A percentile compares a stretch with the other conserved stretches of the same genome.
These are phyloP conservation scores for Tupaia tana DNA, from an alignment of 2,113 vertebrate species.

Conservation along the genomic window DNA sequence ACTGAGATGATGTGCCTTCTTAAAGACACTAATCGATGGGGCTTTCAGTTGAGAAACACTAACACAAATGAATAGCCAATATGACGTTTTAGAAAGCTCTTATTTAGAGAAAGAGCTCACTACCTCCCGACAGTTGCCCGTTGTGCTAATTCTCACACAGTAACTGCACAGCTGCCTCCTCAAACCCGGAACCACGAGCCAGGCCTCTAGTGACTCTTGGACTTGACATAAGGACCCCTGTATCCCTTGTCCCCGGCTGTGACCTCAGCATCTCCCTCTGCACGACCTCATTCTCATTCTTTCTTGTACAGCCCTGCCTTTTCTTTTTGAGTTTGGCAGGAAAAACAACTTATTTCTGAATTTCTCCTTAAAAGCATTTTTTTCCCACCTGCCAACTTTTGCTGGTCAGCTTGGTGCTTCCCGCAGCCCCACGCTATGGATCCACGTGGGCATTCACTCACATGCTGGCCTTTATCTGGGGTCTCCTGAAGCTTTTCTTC, in stretches of 20 bases:
- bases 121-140: background rate
- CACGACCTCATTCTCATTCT: rapidly evolving
- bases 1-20: background rate
- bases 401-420: background rate
- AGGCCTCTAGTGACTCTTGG: background rate
- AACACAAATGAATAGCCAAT: background rate
- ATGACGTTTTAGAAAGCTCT: constrained; percentile 6
- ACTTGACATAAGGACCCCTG: background rate
- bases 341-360: background rate
- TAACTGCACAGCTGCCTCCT: background rate
- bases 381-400: background rate
- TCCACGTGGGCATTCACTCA: background rate
- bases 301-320: background rate
- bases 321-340: background rate
- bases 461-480: background rate
- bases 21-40: background rate
- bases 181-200: rapidly evolving
- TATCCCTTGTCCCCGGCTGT: background rate
- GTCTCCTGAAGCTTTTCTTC: background rate
- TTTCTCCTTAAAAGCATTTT: background rate
- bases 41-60: constrained; percentile 11
- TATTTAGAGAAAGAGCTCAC: background rate
- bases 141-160: background rate
- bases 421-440: background rate
- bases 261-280: background rate